Conservation (phyloP, 2,113 vertebrate species). For the Nettapus auritus region DNA sequence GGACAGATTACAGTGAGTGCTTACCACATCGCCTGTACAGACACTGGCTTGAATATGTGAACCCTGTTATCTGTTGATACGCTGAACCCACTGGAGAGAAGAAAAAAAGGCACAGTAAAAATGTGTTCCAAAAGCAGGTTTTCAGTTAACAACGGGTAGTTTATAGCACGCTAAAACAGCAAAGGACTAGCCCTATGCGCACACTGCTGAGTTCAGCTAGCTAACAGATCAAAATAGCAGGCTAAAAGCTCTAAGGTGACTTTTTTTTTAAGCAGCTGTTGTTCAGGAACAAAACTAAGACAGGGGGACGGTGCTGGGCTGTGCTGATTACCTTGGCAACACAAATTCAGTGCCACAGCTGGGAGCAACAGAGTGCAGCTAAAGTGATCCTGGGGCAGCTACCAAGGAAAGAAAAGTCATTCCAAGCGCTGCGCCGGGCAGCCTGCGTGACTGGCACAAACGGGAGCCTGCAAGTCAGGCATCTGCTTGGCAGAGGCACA, state of each 20-base stretch:
- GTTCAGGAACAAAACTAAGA: conserved; percentile 16
- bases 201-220: conserved; percentile 47
- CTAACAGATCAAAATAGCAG: conserved; percentile 15
- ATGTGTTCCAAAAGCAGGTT: neutral
- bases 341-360: conserved; percentile 60
- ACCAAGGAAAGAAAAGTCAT: conserved; percentile 69
- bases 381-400: conserved; percentile 60
- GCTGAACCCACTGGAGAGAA: conserved; percentile 86
- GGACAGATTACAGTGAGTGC: conserved; percentile 15
- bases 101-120: conserved; percentile 28
- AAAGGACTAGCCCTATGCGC: conserved; percentile 12
- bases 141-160: conserved; percentile 8
- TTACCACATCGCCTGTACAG: conserved; percentile 99
- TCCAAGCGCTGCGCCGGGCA: neutral
- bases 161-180: conserved; percentile 14
- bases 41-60: conserved; percentile 97
- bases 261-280: conserved; percentile 33
- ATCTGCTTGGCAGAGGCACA: conserved; percentile 65
- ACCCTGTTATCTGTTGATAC: conserved; percentile 95
- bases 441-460: conserved; percentile 59
- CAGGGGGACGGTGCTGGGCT: conserved; percentile 34
- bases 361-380: conserved; percentile 56
- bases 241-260: conserved; percentile 52
- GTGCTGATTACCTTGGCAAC: conserved; percentile 68
- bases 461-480: conserved; percentile 63